Percentiles rank a stretch among this genome's conserved stretches.
phyloP scores from a whole-genome alignment of 2,888 invertebrate genomes.

The Eupithecia abbreviata region DNA sequence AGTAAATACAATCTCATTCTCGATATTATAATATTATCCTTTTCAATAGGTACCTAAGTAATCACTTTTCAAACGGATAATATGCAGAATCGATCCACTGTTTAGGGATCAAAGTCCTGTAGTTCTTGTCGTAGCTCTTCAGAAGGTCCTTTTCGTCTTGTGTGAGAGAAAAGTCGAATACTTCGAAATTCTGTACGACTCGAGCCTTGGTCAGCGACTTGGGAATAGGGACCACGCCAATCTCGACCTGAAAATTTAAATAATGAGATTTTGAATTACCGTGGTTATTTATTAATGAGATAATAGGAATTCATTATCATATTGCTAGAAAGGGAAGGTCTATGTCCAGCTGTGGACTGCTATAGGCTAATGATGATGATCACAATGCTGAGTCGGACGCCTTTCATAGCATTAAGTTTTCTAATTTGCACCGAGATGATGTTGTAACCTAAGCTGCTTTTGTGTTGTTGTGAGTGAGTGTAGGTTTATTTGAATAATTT shows the following conservation, averaged over 20 bases:
- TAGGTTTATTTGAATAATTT: no score
- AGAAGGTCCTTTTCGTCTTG: slow-evolving; percentile 3
- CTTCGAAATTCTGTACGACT: background rate
- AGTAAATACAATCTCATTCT: background rate
- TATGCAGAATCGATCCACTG: background rate
- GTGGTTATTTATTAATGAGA: background rate
- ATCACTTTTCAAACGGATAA: slow-evolving; percentile 1
- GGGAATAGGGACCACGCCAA: slow-evolving; percentile 5
- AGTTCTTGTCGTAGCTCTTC: background rate
- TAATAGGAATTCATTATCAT: background rate
- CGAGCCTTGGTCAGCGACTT: background rate
- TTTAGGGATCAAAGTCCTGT: background rate
- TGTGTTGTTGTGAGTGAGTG: no score
- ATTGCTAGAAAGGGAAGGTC: no score
- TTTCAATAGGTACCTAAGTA: background rate
- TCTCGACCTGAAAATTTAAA: background rate
- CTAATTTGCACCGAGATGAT: no score
- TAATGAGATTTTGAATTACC: background rate
- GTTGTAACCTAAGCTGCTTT: no score
- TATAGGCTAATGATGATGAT: no score
- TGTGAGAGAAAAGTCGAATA: slow-evolving; percentile 4
- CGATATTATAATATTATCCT: background rate
- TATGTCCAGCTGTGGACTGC: no score
- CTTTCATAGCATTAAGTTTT: no score
- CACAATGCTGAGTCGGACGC: no score